These are phyloP conservation scores for Cylloceria caligata DNA, from an alignment of 2,888 invertebrate species.

Conservation along the genomic window DNA sequence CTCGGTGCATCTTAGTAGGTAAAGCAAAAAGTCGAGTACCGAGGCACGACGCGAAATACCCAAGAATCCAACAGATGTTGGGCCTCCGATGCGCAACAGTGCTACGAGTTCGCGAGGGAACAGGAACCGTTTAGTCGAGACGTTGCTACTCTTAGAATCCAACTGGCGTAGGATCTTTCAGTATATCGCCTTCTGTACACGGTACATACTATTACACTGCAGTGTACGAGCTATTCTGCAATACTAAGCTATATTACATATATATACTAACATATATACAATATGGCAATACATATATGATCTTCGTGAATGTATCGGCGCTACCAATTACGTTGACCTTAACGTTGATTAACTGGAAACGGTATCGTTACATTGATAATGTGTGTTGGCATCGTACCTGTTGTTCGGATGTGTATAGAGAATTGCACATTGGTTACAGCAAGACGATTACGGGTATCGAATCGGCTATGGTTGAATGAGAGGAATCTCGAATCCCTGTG, in stretches of 20 bases:
- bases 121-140: conserved; percentile 53
- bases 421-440: conserved; percentile 47
- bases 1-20: conserved; percentile 14
- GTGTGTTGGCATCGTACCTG: conserved; percentile 40
- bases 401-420: conserved; percentile 20
- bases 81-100: conserved; percentile 19
- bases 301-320: background rate
- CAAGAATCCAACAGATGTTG: conserved; percentile 56
- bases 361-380: conserved; percentile 58
- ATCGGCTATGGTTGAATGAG: conserved; percentile 47
- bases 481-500: conserved; percentile 36
- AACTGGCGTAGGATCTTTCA: conserved; percentile 11
- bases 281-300: too few species aligned
- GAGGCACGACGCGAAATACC: conserved; percentile 33
- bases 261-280: background rate
- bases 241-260: conserved; percentile 1
- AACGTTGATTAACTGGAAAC: conserved; percentile 61
- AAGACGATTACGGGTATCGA: conserved; percentile 23
- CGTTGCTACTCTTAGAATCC: conserved; percentile 38
- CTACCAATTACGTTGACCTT: conserved; percentile 43
- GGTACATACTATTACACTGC: conserved; percentile 1
- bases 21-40: conserved; percentile 45
- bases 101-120: conserved; percentile 26
- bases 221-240: conserved; percentile 15
- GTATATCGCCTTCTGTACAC: conserved; percentile 1